Base-by-base conservation (phyloP, 2,113 vertebrate species). In the Aegypius monachus region DNA sequence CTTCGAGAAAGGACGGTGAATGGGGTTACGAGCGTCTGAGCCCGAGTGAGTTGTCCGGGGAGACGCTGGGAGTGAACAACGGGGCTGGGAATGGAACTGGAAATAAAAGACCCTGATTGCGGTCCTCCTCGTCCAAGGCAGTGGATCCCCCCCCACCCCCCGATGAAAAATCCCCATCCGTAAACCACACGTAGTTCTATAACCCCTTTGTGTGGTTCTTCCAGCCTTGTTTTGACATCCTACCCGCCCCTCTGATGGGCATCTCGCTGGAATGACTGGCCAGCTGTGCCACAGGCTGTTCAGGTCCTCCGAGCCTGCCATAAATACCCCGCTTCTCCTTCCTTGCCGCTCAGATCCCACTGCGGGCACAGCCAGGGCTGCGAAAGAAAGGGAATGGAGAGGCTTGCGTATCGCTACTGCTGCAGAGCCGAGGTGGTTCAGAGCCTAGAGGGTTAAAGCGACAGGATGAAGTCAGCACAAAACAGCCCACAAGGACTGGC, bases 401-500 rank as follows among this genome's bases (percentile, higher is more conserved):
- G 50, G 87, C 67, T 40, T 18, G 4, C 16, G 21, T 85, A 36
- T 17, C 78, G 7, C 45, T 48, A 1, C 40, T 26, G 72, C 6
- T 27, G 80, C 87, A 83, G 75, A 61, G 4, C 31, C 19, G 47
- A 88, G 83, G 12, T 59, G 71, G 12, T 65, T 62, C 91, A 17
- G 94, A 93, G 78, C 74, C 81, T 45, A 59, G 27, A 90, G 93
- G 79, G 94, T 96, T 97, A 96, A 95, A 88, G 87, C 86, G 92
- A 91, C 77, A 78, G 90, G 84, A 93, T 86, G 93, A 96, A 96
- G 93, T 96, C 93, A 95, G 88, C 90, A 81, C 71, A 94, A 96
- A 97, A 50, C 72, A 91, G 75, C 75, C 66, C 62, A 53, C 42
- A 81, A 87, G 73, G 73, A 66, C 74, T 82, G 85, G 84, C 52